Base-by-base conservation (phyloP, 2,113 vertebrate species). In the Spea multiplicata region DNA sequence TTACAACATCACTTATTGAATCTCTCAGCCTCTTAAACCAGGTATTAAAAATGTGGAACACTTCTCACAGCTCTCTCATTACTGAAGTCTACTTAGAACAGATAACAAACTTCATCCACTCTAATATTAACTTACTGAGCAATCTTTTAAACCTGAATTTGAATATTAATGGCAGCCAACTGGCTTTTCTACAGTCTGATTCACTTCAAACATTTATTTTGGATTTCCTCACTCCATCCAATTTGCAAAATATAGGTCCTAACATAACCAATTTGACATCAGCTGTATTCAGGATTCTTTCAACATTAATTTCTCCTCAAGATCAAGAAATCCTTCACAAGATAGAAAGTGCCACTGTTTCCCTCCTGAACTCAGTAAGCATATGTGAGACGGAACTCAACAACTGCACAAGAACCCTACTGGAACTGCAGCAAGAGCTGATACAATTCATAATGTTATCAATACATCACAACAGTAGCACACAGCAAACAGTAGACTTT, bases 161-260 rank as follows among this genome's bases (percentile, higher is more conserved):
- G 3, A 66, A 66, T 67, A 64, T 79, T 5, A 66, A 66, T 48
- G 2, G 46, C 52, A 73, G 13, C 5, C 76, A 73, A 12, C 10
- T 78, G 0, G 66, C 9, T 44, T 61, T 76, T 62, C 44, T 70
- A 49, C 67, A 49, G 8, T 66, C 70, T 55, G 76, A 53, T 55
- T 14, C 30, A 47, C 17, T 66, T 4, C 12, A 1, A 13, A 55
- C 8, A 13, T 46, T 73, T 13, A 47, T 79, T 45, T 57, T 79
- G 8, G 10, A 47, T 2, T 44, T 46, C 66, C 30, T 79, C 14
- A 72, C 76, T 3, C 70, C 70, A 55, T 79, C 76, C 64, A 79
- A 66, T 53, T 49, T 73, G 16, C 69, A 73, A 50, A 10, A 13
- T 1, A 46, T 79, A 5, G 52, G 49, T n/a, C 46, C 69, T 30